Evolutionary conservation across 2,797 vertebrate genomes (phyloP).

Genomic region (Limnodromus scolopaceus): DNA sequence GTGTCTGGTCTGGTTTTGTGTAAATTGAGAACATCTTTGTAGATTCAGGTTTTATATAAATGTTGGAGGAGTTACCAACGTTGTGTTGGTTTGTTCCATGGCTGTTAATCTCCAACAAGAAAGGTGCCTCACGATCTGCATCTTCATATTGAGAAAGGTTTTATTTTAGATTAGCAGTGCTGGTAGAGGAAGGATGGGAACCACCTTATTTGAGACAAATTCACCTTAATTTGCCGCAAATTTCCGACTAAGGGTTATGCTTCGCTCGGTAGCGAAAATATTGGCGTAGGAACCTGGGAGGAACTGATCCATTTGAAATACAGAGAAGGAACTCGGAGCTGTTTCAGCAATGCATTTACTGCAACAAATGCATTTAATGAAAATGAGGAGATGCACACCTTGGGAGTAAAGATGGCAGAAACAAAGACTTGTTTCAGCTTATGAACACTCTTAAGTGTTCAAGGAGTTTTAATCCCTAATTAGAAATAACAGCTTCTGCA

Average conservation of each 20-base stretch:
- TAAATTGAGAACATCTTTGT: not conserved
- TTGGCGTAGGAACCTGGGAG: not conserved
- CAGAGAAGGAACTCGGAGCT: not conserved
- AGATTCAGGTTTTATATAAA: not conserved
- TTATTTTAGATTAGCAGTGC: not conserved
- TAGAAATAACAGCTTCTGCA: not conserved
- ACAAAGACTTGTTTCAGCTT: not conserved
- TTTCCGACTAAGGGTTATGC: not conserved
- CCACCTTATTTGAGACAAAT: not conserved
- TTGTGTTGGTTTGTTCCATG: not conserved
- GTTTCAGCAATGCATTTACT: not conserved
- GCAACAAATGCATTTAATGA: not conserved
- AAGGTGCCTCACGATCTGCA: not conserved
- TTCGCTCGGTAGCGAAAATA: not conserved
- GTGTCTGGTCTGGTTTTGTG: not conserved
- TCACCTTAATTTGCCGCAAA: no score
- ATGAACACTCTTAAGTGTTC: not conserved
- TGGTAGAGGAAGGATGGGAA: not conserved
- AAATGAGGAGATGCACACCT: not conserved
- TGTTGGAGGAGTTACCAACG: not conserved
- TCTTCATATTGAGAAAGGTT: not conserved
- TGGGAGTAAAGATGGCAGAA: not conserved
- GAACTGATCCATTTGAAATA: not conserved
- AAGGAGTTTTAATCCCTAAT: constrained; percentile 3
- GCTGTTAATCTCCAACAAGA: not conserved